Evolutionary conservation across 1,140 invertebrate genomes (phyloP), one percentile per base, ranked within the genome.

Genomic region (Arion vulgaris): DNA sequence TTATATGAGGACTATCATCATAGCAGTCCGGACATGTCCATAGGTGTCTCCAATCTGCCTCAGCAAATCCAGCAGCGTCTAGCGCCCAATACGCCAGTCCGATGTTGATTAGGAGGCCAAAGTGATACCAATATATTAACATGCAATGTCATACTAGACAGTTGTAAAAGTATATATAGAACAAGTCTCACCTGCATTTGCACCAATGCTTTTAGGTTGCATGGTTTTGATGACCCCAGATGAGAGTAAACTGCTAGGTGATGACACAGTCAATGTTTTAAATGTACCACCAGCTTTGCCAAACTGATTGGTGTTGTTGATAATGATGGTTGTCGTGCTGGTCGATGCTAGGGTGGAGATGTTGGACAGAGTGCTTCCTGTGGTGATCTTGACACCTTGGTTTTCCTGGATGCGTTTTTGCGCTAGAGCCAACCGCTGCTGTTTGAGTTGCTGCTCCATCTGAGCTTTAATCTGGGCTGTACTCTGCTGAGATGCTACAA

Each of bases 401-500:
- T 88, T 89, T 82, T 93, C 92, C 62, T 90, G 85, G 13, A 92
- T 94, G 81, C 96, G 93, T 89, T 97, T 98, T 86, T 97, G 96
- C 87, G 97, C 96, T 92, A 97, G 95, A 0, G 96, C 96, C 32
- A 96, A 95, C 80, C 97, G 92, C 90, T 98, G 97, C 85, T 96
- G 93, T 71, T 96, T 95, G 45, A 98, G 91, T 86, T 98, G 96
- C 84, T 96, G 96, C 88, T 98, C 97, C 95, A 97, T 95, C 90
- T 97, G 96, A 81, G 97, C 96, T 90, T 97, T 97, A 62, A 97
- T 95, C 88, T 97, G 96, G 80, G 96, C 95, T 0, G 95, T 94
- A 34, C 90, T 91, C 79, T 88, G 86, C 0, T 81, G 62, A 19
- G 68, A 69, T 75, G 80, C 39, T 23, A 72, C 80, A 51, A 49